A percentile compares a stretch with the other conserved stretches of the same genome.
phyloP scores from a whole-genome alignment of 2,797 vertebrate genomes.

The Hafferia zeledoni region DNA sequence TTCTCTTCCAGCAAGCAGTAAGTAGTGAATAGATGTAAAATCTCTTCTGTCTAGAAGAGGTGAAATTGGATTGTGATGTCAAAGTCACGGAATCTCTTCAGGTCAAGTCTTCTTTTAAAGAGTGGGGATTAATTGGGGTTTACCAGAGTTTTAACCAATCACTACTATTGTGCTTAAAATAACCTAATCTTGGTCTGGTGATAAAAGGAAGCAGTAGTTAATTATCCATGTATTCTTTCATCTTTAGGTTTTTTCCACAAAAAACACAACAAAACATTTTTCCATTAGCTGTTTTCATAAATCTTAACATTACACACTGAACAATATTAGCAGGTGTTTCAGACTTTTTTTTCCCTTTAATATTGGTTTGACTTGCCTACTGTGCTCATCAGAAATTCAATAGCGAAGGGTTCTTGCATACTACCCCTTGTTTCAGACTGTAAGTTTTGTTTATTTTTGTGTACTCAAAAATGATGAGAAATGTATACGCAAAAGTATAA shows the following conservation, averaged over 20 bases:
- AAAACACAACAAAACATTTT: not conserved
- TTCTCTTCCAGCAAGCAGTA: not conserved
- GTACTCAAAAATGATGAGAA: not conserved
- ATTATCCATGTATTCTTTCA: not conserved
- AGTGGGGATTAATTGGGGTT: slow-evolving; percentile 60
- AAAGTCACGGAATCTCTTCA: slow-evolving; percentile 52
- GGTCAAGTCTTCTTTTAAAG: slow-evolving; percentile 62
- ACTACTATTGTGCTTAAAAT: slow-evolving; percentile 47
- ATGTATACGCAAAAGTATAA: not conserved
- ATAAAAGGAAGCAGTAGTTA: not conserved
- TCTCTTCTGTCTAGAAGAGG: not conserved
- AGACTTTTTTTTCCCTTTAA: not conserved
- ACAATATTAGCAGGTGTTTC: not conserved
- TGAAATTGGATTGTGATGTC: slow-evolving; percentile 70
- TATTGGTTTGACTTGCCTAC: not conserved
- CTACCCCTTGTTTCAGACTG: not conserved
- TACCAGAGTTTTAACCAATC: slow-evolving; percentile 50
- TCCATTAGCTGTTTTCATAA: not conserved
- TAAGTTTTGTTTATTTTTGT: not conserved
- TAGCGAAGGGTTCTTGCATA: accelerated
- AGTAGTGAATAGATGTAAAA: not conserved
- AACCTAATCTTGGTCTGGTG: slow-evolving; percentile 50
- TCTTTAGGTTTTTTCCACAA: not conserved
- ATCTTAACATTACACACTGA: not conserved
- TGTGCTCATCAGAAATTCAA: not conserved